Percentiles rank a stretch among this genome's conserved stretches.
Evolutionary conservation across 2,797 vertebrate species (phyloP).

Genomic region (Poecilia picta): DNA sequence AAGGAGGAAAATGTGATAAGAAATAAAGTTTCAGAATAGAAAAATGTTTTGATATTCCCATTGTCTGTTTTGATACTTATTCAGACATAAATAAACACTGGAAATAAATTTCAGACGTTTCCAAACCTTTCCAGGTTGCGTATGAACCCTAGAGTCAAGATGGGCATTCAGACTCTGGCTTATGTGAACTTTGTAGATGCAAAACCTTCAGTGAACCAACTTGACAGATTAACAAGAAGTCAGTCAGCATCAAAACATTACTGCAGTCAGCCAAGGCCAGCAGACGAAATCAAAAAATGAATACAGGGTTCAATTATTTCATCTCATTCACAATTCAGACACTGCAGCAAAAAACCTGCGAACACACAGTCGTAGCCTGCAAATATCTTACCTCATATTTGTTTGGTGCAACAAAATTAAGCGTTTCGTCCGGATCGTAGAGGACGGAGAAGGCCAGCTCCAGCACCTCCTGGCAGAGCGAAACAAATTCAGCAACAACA

Average conservation of each 20-base stretch:
- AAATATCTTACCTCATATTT: conserved; percentile 92
- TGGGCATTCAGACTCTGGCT: neutral
- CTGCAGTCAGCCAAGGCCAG: neutral
- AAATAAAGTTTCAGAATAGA: neutral
- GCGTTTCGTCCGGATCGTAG: conserved; percentile 95
- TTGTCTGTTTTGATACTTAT: neutral
- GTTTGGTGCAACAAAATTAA: conserved; percentile 99
- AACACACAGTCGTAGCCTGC: neutral
- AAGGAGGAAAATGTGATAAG: neutral
- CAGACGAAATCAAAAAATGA: neutral
- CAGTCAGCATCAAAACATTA: neutral
- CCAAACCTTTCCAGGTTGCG: neutral
- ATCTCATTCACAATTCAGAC: neutral
- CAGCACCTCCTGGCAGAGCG: conserved; percentile 87
- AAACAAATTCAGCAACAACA: conserved; percentile 26
- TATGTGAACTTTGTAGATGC: neutral
- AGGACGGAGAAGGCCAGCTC: conserved; percentile 98
- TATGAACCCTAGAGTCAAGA: neutral
- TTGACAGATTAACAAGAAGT: neutral
- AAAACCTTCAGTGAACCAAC: neutral
- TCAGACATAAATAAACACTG: neutral
- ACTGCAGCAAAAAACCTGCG: neutral
- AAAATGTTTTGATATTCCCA: neutral
- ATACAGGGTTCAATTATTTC: neutral
- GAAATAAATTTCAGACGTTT: neutral